Conservation (phyloP, 1,140 invertebrate species). For the Agrilus planipennis region DNA sequence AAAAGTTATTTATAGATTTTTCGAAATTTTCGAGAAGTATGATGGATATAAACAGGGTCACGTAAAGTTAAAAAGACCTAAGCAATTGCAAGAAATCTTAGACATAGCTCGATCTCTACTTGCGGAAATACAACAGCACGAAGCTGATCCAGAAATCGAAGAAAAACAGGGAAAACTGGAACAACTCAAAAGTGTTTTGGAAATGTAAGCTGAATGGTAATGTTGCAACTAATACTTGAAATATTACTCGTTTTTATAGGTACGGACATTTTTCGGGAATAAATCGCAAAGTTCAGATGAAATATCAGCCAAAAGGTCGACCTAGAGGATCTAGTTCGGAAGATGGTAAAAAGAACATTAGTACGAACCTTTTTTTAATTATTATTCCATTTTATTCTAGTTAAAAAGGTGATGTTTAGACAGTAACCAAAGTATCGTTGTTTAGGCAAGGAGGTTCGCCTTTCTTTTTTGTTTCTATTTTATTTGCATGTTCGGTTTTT, state of each 20-base stretch:
- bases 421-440: too few species aligned
- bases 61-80: conserved; percentile 94
- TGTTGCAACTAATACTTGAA: conserved; percentile 1
- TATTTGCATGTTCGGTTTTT: too few species aligned
- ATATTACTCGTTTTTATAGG: conserved; percentile 49
- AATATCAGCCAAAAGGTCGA: conserved; percentile 93
- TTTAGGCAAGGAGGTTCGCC: too few species aligned
- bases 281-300: conserved; percentile 99
- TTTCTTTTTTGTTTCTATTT: too few species aligned
- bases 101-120: conserved; percentile 86
- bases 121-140: conserved; percentile 73
- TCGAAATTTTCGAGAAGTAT: conserved; percentile 97
- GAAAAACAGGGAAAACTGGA: conserved; percentile 94
- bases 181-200: conserved; percentile 94
- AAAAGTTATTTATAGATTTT: conserved; percentile 59
- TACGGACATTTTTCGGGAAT: conserved; percentile 99
- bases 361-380: conserved; percentile 18
- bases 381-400: too few species aligned
- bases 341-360: conserved; percentile 57
- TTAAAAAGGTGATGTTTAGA: too few species aligned
- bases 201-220: conserved; percentile 67
- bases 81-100: conserved; percentile 94
- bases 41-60: conserved; percentile 91
- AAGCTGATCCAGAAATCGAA: conserved; percentile 84
- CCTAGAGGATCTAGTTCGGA: conserved; percentile 89